phyloP scores from a whole-genome alignment of 2,888 invertebrate species.

The Chrysodeixis includens region DNA sequence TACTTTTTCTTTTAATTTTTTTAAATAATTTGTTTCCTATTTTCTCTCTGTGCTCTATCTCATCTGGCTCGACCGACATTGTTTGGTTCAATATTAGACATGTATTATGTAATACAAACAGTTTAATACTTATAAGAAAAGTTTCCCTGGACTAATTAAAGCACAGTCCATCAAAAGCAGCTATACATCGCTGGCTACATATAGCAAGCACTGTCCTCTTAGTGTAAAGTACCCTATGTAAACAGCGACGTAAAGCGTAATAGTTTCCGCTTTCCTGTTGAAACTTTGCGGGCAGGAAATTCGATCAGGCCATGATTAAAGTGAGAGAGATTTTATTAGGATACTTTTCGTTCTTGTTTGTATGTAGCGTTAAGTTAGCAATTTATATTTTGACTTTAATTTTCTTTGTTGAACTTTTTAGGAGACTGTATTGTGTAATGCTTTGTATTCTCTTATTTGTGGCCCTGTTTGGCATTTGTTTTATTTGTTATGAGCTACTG shows the following conservation, averaged over 20 bases:
- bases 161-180: conserved; percentile 30
- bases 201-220: conserved; percentile 50
- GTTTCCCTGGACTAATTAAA: conserved; percentile 39
- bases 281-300: conserved; percentile 74
- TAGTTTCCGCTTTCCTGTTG: conserved; percentile 63
- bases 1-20: too few species aligned
- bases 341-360: conserved; percentile 42
- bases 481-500: background rate
- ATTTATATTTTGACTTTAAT: conserved; percentile 1
- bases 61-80: too few species aligned
- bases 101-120: too few species aligned
- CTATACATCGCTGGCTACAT: conserved; percentile 45
- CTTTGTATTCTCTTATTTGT: background rate
- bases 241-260: conserved; percentile 66
- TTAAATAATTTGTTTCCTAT: too few species aligned
- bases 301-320: conserved; percentile 76
- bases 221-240: conserved; percentile 63
- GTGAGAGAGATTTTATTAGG: conserved; percentile 62
- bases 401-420: conserved; percentile 4
- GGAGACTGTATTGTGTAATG: background rate
- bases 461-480: background rate
- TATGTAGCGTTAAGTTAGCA: background rate
- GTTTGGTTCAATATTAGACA: too few species aligned
- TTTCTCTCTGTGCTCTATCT: too few species aligned
- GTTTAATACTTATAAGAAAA: too few species aligned